These are phyloP conservation scores for Venturia canescens DNA, from an alignment of 1,140 invertebrate species.

Conservation along the genomic window DNA sequence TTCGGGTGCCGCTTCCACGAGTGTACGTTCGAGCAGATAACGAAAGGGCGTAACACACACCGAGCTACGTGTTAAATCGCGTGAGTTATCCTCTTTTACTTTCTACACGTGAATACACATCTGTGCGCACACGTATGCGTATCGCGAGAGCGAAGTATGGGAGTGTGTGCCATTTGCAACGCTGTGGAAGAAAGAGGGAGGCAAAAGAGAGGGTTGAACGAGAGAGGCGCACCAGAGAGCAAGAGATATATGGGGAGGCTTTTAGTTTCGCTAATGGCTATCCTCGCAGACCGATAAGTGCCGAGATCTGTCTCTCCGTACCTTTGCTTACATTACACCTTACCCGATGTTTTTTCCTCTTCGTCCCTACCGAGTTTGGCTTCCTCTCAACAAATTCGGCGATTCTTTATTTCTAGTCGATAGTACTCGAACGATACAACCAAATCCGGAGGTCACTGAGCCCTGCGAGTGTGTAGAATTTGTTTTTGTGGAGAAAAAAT, in stretches of 20 bases:
- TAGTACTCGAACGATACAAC: not conserved
- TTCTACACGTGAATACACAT: not conserved
- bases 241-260: constrained; percentile 63
- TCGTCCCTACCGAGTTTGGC: not conserved
- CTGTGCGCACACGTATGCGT: not conserved
- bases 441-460: too few species aligned
- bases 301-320: constrained; percentile 56
- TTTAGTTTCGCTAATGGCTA: constrained; percentile 62
- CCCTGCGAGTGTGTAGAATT: too few species aligned
- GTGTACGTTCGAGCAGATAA: not conserved
- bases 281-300: constrained; percentile 60
- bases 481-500: too few species aligned
- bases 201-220: constrained; percentile 60
- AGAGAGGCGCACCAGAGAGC: constrained; percentile 70
- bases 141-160: constrained; percentile 6
- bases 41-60: constrained; percentile 17
- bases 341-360: constrained; percentile 28
- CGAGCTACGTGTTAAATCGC: not conserved
- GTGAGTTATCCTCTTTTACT: constrained; percentile 9
- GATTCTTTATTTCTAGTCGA: not conserved
- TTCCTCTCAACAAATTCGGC: not conserved
- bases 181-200: constrained; percentile 21
- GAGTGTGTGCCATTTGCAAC: not conserved
- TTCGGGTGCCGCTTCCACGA: not conserved
- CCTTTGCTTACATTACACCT: constrained; percentile 57